phyloP scores from a whole-genome alignment of 2,888 invertebrate species.

The Trachelus tabidus region DNA sequence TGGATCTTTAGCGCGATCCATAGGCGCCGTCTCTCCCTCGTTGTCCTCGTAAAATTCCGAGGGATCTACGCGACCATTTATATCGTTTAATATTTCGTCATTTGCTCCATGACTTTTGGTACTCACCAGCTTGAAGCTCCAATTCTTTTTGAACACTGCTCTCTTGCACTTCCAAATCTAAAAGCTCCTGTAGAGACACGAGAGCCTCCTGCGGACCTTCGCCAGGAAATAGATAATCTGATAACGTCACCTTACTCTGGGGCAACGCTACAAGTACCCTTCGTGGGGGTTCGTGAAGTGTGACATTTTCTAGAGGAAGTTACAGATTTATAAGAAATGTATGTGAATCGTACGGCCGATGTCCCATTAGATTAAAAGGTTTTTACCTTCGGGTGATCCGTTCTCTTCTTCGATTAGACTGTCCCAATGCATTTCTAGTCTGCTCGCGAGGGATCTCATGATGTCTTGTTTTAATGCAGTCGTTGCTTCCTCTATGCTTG shows the following conservation, averaged over 20 bases:
- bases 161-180: constrained; percentile 80
- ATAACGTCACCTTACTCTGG: constrained; percentile 75
- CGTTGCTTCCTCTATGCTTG: constrained; percentile 78
- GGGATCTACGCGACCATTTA: constrained; percentile 53
- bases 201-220: constrained; percentile 87
- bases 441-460: constrained; percentile 83
- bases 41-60: constrained; percentile 63
- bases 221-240: constrained; percentile 92
- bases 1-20: constrained; percentile 69
- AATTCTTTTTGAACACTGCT: constrained; percentile 78
- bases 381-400: constrained; percentile 75
- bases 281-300: constrained; percentile 90
- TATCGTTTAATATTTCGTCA: background rate
- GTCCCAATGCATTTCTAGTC: constrained; percentile 93
- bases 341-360: background rate
- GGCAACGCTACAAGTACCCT: constrained; percentile 83
- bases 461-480: constrained; percentile 85
- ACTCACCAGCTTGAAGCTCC: constrained; percentile 82
- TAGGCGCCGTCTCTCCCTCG: constrained; percentile 65
- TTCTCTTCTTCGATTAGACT: constrained; percentile 87
- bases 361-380: background rate
- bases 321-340: background rate
- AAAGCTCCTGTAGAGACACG: constrained; percentile 82
- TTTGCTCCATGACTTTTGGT: background rate
- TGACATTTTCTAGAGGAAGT: constrained; percentile 73